A percentile compares a stretch with the other conserved stretches of the same genome.
These are phyloP conservation scores for Hypsibius dujardini DNA, from an alignment of 1,140 invertebrate genomes.

Conservation along the genomic window DNA sequence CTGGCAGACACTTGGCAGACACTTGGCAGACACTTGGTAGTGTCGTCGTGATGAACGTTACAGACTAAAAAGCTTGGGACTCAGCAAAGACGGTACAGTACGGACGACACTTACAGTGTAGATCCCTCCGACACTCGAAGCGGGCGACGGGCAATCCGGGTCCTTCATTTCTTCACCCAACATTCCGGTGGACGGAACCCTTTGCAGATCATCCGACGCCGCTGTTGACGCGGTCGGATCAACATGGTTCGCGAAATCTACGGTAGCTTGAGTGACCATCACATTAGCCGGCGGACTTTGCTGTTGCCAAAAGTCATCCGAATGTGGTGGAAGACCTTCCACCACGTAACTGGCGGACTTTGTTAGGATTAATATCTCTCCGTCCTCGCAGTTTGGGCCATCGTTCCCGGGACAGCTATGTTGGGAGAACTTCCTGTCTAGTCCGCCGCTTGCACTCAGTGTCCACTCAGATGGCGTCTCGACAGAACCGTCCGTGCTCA, in stretches of 20 bases:
- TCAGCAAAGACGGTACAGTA: no score
- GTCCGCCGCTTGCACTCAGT: not conserved
- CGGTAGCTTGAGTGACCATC: not conserved
- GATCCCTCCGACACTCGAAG: constrained; percentile 64
- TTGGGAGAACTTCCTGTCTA: not conserved
- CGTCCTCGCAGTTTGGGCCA: not conserved
- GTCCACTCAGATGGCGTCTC: constrained; percentile 16
- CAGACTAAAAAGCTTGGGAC: no score
- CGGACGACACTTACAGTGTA: constrained; percentile 46
- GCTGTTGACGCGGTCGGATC: no score
- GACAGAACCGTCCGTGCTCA: not conserved
- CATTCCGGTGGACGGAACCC: not conserved
- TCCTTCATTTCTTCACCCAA: constrained; percentile 9
- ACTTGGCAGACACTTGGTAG: no score
- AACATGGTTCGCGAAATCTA: not conserved
- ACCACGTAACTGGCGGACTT: no score
- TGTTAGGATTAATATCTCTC: no score
- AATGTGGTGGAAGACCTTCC: no score
- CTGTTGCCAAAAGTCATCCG: no score
- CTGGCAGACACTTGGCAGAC: no score
- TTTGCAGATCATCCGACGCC: not conserved
- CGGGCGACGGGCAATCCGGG: constrained; percentile 48
- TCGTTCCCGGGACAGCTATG: not conserved
- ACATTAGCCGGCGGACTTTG: not conserved
- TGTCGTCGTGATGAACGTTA: no score